Percentiles rank a stretch among this genome's conserved stretches.
Conservation (phyloP, 2,113 vertebrate species). For the Dicrurus megarhynchus region DNA sequence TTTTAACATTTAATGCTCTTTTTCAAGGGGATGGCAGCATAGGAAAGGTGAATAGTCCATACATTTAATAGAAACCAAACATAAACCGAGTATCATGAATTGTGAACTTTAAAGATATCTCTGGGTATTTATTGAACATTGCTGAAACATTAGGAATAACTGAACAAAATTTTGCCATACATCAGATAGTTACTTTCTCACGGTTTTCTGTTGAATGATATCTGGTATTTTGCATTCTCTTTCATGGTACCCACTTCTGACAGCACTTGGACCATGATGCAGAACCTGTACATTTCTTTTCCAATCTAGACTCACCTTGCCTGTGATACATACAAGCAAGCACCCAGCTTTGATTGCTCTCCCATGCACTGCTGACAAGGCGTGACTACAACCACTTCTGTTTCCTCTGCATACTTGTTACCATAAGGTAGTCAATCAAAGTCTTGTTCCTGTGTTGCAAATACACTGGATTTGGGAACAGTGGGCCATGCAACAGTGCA, state of each 20-base stretch:
- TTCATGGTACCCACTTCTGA: neutral
- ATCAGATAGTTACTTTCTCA: neutral
- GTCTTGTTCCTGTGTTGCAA: neutral
- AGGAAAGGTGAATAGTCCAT: neutral
- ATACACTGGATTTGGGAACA: neutral
- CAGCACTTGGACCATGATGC: neutral
- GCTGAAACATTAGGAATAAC: neutral
- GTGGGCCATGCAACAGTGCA: neutral
- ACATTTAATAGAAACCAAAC: neutral
- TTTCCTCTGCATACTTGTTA: neutral
- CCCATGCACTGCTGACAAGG: neutral
- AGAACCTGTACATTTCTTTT: neutral
- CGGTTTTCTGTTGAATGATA: neutral
- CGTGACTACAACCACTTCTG: neutral
- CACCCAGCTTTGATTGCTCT: neutral
- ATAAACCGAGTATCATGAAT: neutral
- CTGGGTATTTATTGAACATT: neutral
- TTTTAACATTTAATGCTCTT: neutral
- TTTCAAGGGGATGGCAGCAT: neutral
- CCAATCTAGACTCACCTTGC: neutral
- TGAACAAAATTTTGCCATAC: neutral
- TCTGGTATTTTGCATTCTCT: neutral
- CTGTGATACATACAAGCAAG: neutral
- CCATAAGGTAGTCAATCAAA: neutral
- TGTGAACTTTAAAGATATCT: neutral